A percentile compares a stretch with the other conserved stretches of the same genome.
Evolutionary conservation across 2,113 vertebrate genomes (phyloP).

Genomic region (cattle (Bos taurus)): DNA sequence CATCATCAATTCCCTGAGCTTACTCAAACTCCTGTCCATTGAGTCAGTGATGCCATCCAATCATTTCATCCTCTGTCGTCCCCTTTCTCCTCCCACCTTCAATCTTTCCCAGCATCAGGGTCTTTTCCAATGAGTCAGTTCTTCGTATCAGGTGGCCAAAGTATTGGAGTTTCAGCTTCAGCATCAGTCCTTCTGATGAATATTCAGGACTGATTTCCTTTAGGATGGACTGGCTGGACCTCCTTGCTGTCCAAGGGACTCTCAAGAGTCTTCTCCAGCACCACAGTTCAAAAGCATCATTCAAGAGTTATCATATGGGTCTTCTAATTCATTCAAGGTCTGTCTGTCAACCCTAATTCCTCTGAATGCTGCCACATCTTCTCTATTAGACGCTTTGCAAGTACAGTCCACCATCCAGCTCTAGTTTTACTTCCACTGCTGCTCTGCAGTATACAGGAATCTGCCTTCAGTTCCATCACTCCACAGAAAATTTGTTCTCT

Average conservation of each 20-base stretch:
- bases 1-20: background rate
- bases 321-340: background rate
- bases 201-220: background rate
- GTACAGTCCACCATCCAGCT: background rate
- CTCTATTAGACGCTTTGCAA: background rate
- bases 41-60: accelerated
- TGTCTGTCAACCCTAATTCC: background rate
- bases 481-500: background rate
- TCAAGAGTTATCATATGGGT: background rate
- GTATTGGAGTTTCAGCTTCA: background rate
- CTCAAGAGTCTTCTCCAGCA: background rate
- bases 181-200: background rate
- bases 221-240: background rate
- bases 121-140: background rate
- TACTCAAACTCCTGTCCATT: background rate
- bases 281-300: background rate
- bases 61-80: background rate
- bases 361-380: background rate
- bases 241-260: background rate
- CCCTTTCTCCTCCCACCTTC: background rate
- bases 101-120: background rate
- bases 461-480: background rate
- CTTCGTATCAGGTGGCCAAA: background rate
- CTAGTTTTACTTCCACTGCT: background rate
- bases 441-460: background rate